These are phyloP conservation scores for Tinea pellionella DNA, from an alignment of 2,888 invertebrate genomes.

Conservation along the genomic window DNA sequence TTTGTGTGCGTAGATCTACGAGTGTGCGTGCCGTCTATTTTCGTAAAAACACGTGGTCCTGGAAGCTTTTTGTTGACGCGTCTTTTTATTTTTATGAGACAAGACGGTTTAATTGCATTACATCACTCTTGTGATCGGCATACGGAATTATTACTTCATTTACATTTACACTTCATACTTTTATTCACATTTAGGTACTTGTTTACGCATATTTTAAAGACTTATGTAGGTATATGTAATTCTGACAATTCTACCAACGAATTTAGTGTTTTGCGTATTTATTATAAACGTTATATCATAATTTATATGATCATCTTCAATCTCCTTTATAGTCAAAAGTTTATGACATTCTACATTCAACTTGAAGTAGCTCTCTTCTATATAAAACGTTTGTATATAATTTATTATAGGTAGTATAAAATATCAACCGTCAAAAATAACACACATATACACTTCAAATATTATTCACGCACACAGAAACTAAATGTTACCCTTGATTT, in stretches of 20 bases:
- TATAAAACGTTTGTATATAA: no score
- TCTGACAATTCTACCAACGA: no score
- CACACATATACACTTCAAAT: background rate
- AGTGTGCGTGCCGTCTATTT: slow-evolving; percentile 55
- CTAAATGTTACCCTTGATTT: slow-evolving; percentile 65
- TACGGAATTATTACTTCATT: background rate
- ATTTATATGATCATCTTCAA: no score
- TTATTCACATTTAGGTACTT: no score
- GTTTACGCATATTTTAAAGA: no score
- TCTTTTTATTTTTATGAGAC: slow-evolving; percentile 61
- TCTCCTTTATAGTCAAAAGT: no score
- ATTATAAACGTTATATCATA: no score
- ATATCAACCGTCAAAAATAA: background rate
- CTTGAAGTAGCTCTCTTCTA: no score
- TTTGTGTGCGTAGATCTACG: slow-evolving; percentile 8
- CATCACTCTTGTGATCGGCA: slow-evolving; percentile 23
- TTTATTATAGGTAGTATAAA: no score
- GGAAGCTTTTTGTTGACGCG: slow-evolving; percentile 64
- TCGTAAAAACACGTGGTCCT: slow-evolving; percentile 62
- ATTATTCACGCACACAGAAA: slow-evolving; percentile 40
- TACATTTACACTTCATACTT: background rate
- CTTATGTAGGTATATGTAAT: no score
- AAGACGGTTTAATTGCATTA: slow-evolving; percentile 49
- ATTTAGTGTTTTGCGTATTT: no score
- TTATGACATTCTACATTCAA: no score